Evolutionary conservation across 2,113 vertebrate genomes (phyloP), one percentile per base, ranked within the genome.

Genomic region (cattle (Bos taurus)): DNA sequence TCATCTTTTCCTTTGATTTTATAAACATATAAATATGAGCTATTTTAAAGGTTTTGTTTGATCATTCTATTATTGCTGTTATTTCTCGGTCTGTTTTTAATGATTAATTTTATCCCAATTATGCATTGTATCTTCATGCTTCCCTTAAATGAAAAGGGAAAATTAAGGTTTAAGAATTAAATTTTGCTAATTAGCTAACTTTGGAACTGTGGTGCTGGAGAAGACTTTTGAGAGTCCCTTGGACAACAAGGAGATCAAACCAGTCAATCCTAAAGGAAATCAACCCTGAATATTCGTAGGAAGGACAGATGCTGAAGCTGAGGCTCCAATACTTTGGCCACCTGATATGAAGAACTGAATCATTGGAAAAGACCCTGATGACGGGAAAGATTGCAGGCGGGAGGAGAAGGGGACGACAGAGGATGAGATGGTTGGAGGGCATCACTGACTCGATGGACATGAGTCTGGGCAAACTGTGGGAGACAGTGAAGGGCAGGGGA

Each of bases 31-130:
- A 77, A 77, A 10, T 62, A 91, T 50, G 74, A 88, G 19, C n/a
- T 81, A 15, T 23, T 95, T 88, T 88, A 57, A 78, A 89, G 48
- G 33, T 57, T n/a, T 86, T 52, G 54, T 48, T 83, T 77, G 36
- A 19, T 88, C 52, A 85, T 90, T 94, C 67, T 48, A 40, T 71
- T 54, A 82, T 74, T 92, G 54, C 11, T 94, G 5, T 80, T 48
- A 62, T 88, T 87, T 92, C 43, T 59, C 36, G 26, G 33, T 40
- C 28, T 87, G 10, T 57, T 90, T 87, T 43, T 86, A 56, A 11
- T 56, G 25, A 40, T n/a, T 95, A 74, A 54, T 67, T 90, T 85
- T 50, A 36, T 86, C 23, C n/a, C 87, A 43, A 19, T 93, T 94
- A 67, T 25, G 50, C 19, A 26, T 84, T 6, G 6, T 81, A 59